phyloP scores from a whole-genome alignment of 2,113 vertebrate genomes.

The Percopsis transmontana region DNA sequence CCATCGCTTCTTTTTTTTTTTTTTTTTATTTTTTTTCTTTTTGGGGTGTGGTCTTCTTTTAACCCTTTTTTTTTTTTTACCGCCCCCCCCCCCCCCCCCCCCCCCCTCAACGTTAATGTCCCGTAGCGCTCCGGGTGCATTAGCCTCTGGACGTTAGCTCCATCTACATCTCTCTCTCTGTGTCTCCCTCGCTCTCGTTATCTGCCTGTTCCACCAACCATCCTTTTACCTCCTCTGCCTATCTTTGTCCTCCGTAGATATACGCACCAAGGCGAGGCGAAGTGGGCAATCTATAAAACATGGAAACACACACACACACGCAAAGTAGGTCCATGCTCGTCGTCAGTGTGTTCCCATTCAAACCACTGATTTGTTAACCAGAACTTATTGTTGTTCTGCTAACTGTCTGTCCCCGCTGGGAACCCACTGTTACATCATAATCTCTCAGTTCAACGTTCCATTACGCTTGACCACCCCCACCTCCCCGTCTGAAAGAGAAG shows the following conservation, averaged over 20 bases:
- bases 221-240: neutral
- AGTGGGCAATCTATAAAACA: too few species aligned
- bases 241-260: neutral
- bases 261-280: too few species aligned
- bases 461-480: slow-evolving; percentile 35
- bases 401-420: slow-evolving; percentile 19
- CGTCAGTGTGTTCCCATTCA: neutral
- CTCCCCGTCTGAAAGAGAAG: slow-evolving; percentile 21
- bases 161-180: slow-evolving; percentile 24
- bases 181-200: neutral
- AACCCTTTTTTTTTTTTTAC: too few species aligned
- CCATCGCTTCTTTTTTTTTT: too few species aligned
- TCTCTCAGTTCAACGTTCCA: slow-evolving; percentile 33
- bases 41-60: too few species aligned
- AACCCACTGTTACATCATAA: slow-evolving; percentile 32
- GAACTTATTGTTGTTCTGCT: slow-evolving; percentile 16
- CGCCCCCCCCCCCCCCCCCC: too few species aligned
- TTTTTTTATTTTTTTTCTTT: too few species aligned
- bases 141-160: slow-evolving; percentile 50
- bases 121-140: slow-evolving; percentile 64
- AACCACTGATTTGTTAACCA: neutral
- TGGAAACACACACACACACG: neutral
- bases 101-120: slow-evolving; percentile 56
- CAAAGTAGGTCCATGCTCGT: neutral
- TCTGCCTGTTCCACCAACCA: slow-evolving; percentile 1